Conservation (phyloP, 2,113 vertebrate species). For the Oceanites oceanicus region DNA sequence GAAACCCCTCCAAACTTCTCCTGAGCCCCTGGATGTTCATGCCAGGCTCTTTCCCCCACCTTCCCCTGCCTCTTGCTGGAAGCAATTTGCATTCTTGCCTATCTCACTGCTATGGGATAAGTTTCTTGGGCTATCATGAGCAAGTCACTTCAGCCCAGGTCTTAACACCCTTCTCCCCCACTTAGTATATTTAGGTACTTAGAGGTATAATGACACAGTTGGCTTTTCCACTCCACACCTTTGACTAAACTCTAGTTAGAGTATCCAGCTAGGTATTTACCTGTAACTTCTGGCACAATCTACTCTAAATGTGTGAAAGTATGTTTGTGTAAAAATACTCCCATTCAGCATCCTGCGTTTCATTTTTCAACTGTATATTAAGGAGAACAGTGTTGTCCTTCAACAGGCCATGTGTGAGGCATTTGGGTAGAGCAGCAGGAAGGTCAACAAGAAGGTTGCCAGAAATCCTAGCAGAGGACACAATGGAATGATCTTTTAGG, state of each 20-base stretch:
- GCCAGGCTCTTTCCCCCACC: background rate
- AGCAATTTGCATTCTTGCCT: background rate
- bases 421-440: background rate
- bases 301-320: background rate
- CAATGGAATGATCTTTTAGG: background rate
- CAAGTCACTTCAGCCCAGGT: background rate
- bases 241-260: background rate
- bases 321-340: background rate
- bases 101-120: background rate
- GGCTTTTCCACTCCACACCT: background rate
- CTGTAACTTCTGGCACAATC: background rate
- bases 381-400: background rate
- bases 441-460: background rate
- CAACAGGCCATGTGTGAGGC: background rate
- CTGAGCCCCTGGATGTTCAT: background rate
- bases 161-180: background rate
- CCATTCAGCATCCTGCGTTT: background rate
- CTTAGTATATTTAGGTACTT: background rate
- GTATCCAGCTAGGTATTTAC: background rate
- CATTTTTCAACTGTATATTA: background rate
- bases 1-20: background rate
- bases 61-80: background rate
- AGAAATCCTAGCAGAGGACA: background rate
- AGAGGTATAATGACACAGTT: background rate
- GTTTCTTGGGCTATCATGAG: background rate